phyloP scores from a whole-genome alignment of 2,113 vertebrate species.

The Loxodonta africana region DNA sequence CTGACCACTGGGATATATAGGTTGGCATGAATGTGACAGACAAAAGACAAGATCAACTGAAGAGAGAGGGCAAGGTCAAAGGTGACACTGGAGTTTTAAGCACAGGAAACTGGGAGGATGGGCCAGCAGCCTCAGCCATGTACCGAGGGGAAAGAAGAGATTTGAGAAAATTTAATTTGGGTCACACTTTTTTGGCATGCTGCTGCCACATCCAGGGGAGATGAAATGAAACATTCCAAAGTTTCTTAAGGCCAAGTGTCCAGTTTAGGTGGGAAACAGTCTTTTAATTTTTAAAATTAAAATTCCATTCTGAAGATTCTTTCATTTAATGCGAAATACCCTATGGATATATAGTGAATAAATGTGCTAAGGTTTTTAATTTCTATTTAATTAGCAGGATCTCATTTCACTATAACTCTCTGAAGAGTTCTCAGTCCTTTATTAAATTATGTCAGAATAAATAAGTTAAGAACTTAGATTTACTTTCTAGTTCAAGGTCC shows the following conservation, averaged over 20 bases:
- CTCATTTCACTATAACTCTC: background rate
- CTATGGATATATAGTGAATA: background rate
- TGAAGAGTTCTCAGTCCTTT: background rate
- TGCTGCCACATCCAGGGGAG: background rate
- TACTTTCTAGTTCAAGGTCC: background rate
- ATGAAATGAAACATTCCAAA: background rate
- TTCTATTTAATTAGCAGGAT: conserved; percentile 16
- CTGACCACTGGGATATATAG: background rate
- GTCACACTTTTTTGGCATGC: background rate
- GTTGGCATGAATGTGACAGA: background rate
- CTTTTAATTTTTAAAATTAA: background rate
- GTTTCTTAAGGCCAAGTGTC: background rate
- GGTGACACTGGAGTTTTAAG: background rate
- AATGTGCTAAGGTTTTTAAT: background rate
- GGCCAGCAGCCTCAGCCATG: background rate
- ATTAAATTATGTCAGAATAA: conserved; percentile 40
- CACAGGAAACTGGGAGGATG: fast-evolving
- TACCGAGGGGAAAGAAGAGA: background rate
- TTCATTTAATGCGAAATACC: background rate
- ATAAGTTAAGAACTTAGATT: background rate
- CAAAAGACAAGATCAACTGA: background rate
- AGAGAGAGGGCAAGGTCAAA: background rate
- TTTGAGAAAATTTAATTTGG: background rate
- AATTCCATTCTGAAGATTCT: background rate
- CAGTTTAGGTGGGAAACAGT: background rate